A percentile compares a stretch with the other conserved stretches of the same genome.
Evolutionary conservation across 1,140 invertebrate genomes (phyloP).

Genomic region (Paralvinella palmiformis): DNA sequence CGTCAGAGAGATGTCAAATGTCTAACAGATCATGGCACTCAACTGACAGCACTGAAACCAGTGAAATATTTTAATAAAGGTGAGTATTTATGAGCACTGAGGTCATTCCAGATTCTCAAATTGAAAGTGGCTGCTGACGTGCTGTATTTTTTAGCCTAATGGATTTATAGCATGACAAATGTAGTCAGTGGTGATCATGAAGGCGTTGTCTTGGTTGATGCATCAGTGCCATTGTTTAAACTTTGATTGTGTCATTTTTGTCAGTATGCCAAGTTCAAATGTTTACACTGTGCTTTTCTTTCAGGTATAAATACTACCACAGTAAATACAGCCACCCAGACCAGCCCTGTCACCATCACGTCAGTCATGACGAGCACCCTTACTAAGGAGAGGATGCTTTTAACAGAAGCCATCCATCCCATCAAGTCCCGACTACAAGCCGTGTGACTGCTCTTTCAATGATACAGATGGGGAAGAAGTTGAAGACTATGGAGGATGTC

Average conservation of each 20-base stretch:
- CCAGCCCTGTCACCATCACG: neutral
- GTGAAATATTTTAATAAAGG: too few relatives aligned
- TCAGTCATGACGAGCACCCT: neutral
- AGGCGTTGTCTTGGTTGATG: neutral
- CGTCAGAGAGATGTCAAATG: too few relatives aligned
- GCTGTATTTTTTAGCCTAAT: too few relatives aligned
- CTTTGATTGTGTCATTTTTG: neutral
- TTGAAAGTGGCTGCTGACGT: too few relatives aligned
- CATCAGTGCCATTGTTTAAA: neutral
- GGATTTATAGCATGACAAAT: too few relatives aligned
- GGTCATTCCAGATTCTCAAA: too few relatives aligned
- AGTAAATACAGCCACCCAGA: neutral
- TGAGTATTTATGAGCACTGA: too few relatives aligned
- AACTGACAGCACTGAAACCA: too few relatives aligned
- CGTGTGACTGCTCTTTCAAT: neutral
- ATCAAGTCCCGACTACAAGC: neutral
- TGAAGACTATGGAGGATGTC: too few relatives aligned
- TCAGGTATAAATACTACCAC: neutral
- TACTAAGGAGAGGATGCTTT: neutral
- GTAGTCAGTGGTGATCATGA: too few relatives aligned
- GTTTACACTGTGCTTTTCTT: neutral
- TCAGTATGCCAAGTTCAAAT: slow-evolving; percentile 3
- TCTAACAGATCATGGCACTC: too few relatives aligned
- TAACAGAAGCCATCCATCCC: neutral
- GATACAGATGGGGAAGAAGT: too few relatives aligned